These are phyloP conservation scores for Podarcis cretensis DNA, from an alignment of 2,113 vertebrate genomes.

Conservation along the genomic window DNA sequence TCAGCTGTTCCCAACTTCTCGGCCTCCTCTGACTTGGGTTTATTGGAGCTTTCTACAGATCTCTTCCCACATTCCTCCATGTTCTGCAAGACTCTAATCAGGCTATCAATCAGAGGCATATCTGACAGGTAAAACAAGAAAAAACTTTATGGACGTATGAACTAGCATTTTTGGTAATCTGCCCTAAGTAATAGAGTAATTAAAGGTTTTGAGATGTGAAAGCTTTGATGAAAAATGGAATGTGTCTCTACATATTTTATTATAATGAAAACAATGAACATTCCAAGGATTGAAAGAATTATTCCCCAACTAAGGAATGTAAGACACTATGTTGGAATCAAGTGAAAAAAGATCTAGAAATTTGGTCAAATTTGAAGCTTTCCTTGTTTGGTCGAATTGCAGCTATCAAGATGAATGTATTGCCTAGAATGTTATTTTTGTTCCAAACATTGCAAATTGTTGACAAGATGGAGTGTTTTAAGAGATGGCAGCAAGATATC, in stretches of 20 bases:
- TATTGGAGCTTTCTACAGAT: conserved; percentile 49
- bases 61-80: conserved; percentile 77
- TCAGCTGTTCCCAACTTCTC: conserved; percentile 53
- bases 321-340: too few species aligned
- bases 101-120: conserved; percentile 83
- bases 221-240: not conserved
- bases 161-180: not conserved
- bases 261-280: not conserved
- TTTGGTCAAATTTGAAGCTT: too few species aligned
- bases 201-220: not conserved
- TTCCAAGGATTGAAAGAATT: not conserved
- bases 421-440: too few species aligned
- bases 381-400: too few species aligned
- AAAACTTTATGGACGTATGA: conserved; percentile 17
- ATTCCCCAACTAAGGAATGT: not conserved
- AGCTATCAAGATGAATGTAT: too few species aligned
- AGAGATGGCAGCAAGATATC: too few species aligned
- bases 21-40: conserved; percentile 50
- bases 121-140: conserved; percentile 63
- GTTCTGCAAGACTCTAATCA: conserved; percentile 86
- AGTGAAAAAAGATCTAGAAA: too few species aligned
- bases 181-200: not conserved
- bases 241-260: too few species aligned
- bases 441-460: too few species aligned
- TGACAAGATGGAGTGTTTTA: too few species aligned